Evolutionary conservation across 2,888 invertebrate species (phyloP).

Genomic region (Caenorhabditis macrosperma): DNA sequence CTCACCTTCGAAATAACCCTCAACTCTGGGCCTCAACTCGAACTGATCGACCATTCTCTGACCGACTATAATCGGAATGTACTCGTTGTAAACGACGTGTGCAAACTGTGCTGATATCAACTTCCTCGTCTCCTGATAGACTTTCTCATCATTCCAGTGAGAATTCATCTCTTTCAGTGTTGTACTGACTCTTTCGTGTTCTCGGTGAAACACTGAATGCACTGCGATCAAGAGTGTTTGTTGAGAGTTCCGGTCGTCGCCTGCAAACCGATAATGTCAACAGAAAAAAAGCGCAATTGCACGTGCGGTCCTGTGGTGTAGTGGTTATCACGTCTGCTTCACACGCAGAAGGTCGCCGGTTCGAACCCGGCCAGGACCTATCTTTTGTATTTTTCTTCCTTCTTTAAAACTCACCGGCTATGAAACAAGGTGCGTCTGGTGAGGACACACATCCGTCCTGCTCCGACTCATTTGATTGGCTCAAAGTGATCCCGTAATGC

Average conservation of each 20-base stretch:
- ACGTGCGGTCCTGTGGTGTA: conserved; percentile 69
- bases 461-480: conserved; percentile 82
- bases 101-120: conserved; percentile 83
- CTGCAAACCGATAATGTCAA: conserved; percentile 63
- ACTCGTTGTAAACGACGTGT: conserved; percentile 81
- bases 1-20: conserved; percentile 72
- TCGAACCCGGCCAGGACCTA: conserved; percentile 71
- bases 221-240: conserved; percentile 77
- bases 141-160: conserved; percentile 81
- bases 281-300: too few relatives aligned
- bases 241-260: conserved; percentile 78
- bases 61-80: conserved; percentile 88
- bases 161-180: conserved; percentile 74
- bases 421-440: conserved; percentile 65
- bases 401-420: conserved; percentile 58
- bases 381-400: too few relatives aligned
- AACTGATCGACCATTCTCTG: conserved; percentile 92
- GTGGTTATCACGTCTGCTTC: conserved; percentile 78
- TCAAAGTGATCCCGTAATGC: conserved; percentile 62
- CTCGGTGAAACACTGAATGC: conserved; percentile 78
- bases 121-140: conserved; percentile 81
- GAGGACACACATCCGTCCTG: conserved; percentile 82
- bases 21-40: conserved; percentile 87
- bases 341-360: conserved; percentile 78
- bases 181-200: conserved; percentile 78